phyloP scores from a whole-genome alignment of 1,140 invertebrate genomes.

The Brachionus asplanchnoidis region DNA sequence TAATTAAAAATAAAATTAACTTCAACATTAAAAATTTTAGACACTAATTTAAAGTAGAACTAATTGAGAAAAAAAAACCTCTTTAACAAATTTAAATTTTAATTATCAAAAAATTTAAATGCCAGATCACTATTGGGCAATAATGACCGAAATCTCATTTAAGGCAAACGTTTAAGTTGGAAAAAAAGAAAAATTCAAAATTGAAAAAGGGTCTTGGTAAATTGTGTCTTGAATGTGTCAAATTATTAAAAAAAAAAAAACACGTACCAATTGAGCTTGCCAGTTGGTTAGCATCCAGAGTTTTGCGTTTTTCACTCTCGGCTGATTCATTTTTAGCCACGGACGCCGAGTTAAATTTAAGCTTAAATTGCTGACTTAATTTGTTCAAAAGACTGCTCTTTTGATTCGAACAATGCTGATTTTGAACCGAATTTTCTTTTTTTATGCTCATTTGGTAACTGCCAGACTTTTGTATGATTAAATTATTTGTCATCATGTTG shows the following conservation, averaged over 20 bases:
- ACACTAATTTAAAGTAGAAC: neutral
- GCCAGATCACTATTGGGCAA: neutral
- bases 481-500: neutral
- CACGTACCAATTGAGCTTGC: neutral
- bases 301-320: neutral
- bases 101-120: neutral
- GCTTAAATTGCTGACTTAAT: conserved; percentile 4
- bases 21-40: neutral
- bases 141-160: neutral
- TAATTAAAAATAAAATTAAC: neutral
- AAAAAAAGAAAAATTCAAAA: neutral
- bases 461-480: neutral
- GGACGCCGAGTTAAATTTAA: neutral
- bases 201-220: neutral
- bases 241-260: neutral
- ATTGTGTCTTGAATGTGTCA: neutral
- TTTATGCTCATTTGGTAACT: neutral
- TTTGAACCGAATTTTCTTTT: neutral
- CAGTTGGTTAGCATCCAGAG: neutral
- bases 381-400: conserved; percentile 7
- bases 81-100: neutral
- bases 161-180: neutral
- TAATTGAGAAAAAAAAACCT: neutral
- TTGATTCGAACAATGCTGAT: neutral
- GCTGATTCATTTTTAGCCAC: neutral